phyloP scores from a whole-genome alignment of 1,140 invertebrate genomes.

The Pachyrhynchus sulphureomaculatus region DNA sequence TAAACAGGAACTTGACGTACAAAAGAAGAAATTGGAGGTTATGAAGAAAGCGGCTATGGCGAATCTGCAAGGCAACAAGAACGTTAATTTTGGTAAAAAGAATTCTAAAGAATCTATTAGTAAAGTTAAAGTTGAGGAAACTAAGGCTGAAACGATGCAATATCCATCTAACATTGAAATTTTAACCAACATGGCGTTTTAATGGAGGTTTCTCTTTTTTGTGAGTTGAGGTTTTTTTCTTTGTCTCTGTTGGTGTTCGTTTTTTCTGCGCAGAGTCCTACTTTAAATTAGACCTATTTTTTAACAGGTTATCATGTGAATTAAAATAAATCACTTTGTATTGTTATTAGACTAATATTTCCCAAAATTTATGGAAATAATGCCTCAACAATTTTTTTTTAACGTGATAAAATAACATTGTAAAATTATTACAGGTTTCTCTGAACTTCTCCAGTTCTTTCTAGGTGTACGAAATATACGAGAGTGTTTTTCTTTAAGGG shows the following conservation, averaged over 20 bases:
- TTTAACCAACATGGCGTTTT: conserved; percentile 10
- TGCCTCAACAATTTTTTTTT: too few relatives aligned
- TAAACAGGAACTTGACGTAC: conserved; percentile 18
- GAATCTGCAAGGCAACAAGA: conserved; percentile 13
- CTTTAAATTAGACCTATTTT: background rate
- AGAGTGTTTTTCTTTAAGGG: too few relatives aligned
- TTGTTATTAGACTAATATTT: too few relatives aligned
- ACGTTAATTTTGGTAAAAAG: conserved; percentile 29
- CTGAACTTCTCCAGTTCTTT: too few relatives aligned
- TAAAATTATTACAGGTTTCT: too few relatives aligned
- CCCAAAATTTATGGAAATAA: too few relatives aligned
- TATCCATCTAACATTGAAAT: conserved; percentile 6
- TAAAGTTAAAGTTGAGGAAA: conserved; percentile 11
- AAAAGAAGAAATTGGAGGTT: conserved; percentile 29
- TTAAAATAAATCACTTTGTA: too few relatives aligned
- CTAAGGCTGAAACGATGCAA: background rate
- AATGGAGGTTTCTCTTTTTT: conserved; percentile 16
- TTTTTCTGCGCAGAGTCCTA: background rate
- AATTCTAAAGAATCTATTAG: conserved; percentile 12
- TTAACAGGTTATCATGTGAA: too few relatives aligned
- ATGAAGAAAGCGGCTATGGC: conserved; percentile 31
- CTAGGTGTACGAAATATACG: too few relatives aligned
- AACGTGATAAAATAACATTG: too few relatives aligned
- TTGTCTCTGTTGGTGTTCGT: conserved; percentile 7
- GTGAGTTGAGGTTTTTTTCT: conserved; percentile 19